These are phyloP conservation scores for Stegophylla sp. DNA, from an alignment of 2,888 invertebrate species.

Conservation along the genomic window DNA sequence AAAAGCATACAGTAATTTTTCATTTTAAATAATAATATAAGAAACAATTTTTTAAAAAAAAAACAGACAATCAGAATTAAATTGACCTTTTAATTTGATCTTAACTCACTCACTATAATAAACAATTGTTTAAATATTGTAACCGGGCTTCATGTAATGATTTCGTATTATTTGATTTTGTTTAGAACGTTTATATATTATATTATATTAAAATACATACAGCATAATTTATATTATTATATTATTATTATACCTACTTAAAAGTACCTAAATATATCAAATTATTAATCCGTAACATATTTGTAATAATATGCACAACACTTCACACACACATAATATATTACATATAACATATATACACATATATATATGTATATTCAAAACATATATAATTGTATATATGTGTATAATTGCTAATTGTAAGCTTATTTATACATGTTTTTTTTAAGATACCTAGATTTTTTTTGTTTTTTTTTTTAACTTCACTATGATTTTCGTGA, in stretches of 20 bases:
- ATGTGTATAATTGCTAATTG: conserved; percentile 36
- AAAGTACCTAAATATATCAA: conserved; percentile 8
- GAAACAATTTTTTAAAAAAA: conserved; percentile 31
- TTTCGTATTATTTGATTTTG: background rate
- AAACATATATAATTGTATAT: conserved; percentile 17
- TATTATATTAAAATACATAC: background rate
- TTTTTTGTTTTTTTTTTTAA: conserved; percentile 31
- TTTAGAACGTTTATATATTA: background rate
- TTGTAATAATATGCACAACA: conserved; percentile 45
- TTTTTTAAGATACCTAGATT: conserved; percentile 49
- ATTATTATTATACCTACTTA: conserved; percentile 24
- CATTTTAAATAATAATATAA: conserved; percentile 38
- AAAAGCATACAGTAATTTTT: conserved; percentile 7
- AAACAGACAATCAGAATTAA: conserved; percentile 53
- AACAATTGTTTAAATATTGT: conserved; percentile 8
- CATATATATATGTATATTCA: conserved; percentile 9
- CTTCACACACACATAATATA: conserved; percentile 18
- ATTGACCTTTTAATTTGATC: conserved; percentile 34
- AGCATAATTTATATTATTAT: background rate
- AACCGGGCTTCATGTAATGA: conserved; percentile 10
- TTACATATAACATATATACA: background rate
- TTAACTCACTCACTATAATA: conserved; percentile 15
- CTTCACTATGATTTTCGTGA: conserved; percentile 56
- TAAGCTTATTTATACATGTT: conserved; percentile 43
- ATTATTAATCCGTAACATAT: conserved; percentile 30